Base-by-base conservation (phyloP, 2,888 invertebrate species). In the Hydraecia micacea region DNA sequence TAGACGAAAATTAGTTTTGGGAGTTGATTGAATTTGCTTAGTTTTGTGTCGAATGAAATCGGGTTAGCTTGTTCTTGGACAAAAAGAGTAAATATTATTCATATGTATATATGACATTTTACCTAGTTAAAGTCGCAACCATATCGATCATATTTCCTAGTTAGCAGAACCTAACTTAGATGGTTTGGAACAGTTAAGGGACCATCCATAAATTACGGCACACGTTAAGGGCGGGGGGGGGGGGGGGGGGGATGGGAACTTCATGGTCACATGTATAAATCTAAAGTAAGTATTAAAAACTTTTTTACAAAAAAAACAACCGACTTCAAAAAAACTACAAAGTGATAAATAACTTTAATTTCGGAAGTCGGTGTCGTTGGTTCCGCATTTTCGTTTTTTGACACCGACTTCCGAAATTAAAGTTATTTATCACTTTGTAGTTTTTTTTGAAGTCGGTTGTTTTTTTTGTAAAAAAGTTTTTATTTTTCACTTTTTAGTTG, bases 1-100 rank as follows among this genome's bases (percentile, higher is more conserved):
- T 25, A 78, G 62, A 55, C 25, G 72, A 67, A 70, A 81, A 65
- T 68, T 84, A 42, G 63, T 62, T 55, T 71, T 39, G 46, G 66
- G 46, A 42, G 62, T 81, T 46, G 28, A 69, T 77, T 72, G 65
- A 62, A 62, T 71, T 76, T 70, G 4, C 28, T 67, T 55, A 32
- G 32, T 66, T 46, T 60, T 62, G 15, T 18, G 39, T 18, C 1
- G 8, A 39, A 13, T 55, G 11, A 63, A 49, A 25, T 39, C 3
- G 49, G 13, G 62, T 18, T 32, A 36, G 9, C 9, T 55, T 18
- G 25, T 63, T 78, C 9, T 69, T 18, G 15, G 36, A 58, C 6
- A 18, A 65, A 46, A 65, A 63, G 7, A 13, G 32, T 6, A 67
- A 73, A 55, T 63, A 25, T 42, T 63, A 13, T 42, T 13, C 13